Base-by-base conservation (phyloP, 2,888 invertebrate genomes). In the Campaea margaritaria region DNA sequence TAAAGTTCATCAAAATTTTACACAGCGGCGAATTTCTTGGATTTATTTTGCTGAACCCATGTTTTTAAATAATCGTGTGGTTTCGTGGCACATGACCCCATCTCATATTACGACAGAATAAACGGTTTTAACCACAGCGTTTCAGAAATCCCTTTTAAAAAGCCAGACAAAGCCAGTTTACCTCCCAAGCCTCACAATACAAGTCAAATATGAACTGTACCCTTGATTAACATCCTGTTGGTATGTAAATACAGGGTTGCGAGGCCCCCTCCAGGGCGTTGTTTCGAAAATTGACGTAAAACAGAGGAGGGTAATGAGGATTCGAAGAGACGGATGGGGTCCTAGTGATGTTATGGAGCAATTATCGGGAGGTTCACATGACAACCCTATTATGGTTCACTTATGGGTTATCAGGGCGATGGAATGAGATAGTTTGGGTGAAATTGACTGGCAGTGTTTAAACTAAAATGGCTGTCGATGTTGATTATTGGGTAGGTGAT, bases 281-380 rank as follows among this genome's bases (percentile, higher is more conserved):
- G 78, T 85, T 81, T 75, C 73, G 73, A 75, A 85, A 85, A 84
- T 85, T 83, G 80, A 76, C 77, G 79, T 76, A 74, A 85, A 83
- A 85, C 78, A 78, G 77, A 73, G 77, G 70, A 70, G 69, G 66
- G 54, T 69, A 69, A 69, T 67, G 65, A 65, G 65, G 69, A 67
- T 69, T 64, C 61, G 28, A 27, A 47, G 60, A 59, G 60, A 59
- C 55, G 49, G 56, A 53, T 64, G 62, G 58, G 55, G 54, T 55
- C 51, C 57, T 55, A 57, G 67, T 54, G 51, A 53, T 64, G 65
- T 60, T 60, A 60, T 53, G 16, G 58, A 62, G 56, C 60, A 67
- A 69, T 69, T 67, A 69, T 60, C 47, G 64, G 62, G 49, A 64
- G 58, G 64, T 63, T 64, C 62, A 62, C 67, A 59, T 43, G 64